Base-by-base conservation (phyloP, 1,140 invertebrate species). In the Aphelenchoides avenae region DNA sequence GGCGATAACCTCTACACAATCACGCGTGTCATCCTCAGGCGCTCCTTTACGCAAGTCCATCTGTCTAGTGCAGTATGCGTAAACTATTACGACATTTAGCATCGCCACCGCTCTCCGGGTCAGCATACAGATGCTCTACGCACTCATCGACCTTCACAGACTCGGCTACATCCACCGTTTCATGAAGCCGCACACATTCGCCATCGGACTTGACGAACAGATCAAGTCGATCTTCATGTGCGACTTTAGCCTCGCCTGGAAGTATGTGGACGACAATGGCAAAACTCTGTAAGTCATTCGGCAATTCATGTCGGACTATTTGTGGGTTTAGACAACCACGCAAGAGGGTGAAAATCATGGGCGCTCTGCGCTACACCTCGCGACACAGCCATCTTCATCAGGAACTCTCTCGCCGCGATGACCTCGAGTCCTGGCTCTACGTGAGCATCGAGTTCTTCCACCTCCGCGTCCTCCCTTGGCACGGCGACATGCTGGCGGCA, bases 1-100 rank as follows among this genome's bases (percentile, higher is more conserved):
- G 57, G 57, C 24, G 57, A 59, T 3, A 64, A 59, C 33, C 53
- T 59, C 13, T 63, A 59, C 59, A 37, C 27, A 5, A 50, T 59
- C 31, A 59, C 57, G 20, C 61, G 57, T 18, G 15, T 44, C 22
- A 30, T 41, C 41, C 24, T 59, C 3, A 44, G 44, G 37, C 11
- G 26, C 6, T 24, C 52, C 11, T 59, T 59, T 22, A 53, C 59
- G 57, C 33, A n/a, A n/a, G n/a, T n/a, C n/a, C n/a, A n/a, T n/a
- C n/a, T n/a, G n/a, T n/a, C n/a, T n/a, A n/a, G n/a, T n/a, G n/a
- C n/a, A n/a, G n/a, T n/a, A n/a, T n/a, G n/a, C n/a, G n/a, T n/a
- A n/a, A n/a, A n/a, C n/a, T n/a, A n/a, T n/a, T n/a, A n/a, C n/a
- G n/a, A n/a, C n/a, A n/a, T n/a, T n/a, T n/a, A n/a, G n/a, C n/a